Conservation (phyloP, 2,888 invertebrate genomes). For the Cepaea hortensis region DNA sequence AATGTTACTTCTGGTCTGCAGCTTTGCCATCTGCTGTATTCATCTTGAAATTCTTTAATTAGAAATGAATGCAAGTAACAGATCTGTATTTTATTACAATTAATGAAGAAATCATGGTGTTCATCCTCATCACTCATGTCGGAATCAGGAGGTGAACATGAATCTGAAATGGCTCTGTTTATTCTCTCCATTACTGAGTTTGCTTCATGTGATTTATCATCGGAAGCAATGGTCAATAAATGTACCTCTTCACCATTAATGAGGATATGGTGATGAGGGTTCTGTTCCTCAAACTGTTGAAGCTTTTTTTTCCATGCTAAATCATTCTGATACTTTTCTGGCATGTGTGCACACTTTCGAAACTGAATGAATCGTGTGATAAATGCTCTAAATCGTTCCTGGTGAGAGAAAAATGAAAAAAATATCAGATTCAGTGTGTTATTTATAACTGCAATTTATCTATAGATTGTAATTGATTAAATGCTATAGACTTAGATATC, state of each 20-base stretch:
- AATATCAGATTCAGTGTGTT: neutral
- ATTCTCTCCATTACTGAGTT: neutral
- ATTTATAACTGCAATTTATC: neutral
- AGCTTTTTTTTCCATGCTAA: neutral
- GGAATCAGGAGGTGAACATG: neutral
- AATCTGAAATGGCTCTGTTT: neutral
- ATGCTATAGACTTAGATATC: too few species aligned
- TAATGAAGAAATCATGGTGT: neutral
- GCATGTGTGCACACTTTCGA: neutral
- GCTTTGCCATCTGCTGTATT: neutral
- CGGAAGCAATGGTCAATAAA: neutral
- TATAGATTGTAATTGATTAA: neutral
- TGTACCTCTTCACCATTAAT: neutral
- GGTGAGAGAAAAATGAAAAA: neutral
- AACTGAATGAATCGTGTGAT: neutral
- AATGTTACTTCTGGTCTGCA: neutral
- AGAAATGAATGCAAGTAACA: neutral
- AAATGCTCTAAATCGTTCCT: neutral
- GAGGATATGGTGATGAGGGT: neutral
- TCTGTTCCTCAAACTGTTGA: neutral
- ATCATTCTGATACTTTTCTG: neutral
- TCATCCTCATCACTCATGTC: neutral
- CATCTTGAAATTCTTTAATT: too few species aligned
- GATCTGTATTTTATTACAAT: too few species aligned
- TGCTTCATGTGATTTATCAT: neutral